These are phyloP conservation scores for human (Homo sapiens) DNA, from an alignment of 2,113 vertebrate species.

Conservation along the genomic window DNA sequence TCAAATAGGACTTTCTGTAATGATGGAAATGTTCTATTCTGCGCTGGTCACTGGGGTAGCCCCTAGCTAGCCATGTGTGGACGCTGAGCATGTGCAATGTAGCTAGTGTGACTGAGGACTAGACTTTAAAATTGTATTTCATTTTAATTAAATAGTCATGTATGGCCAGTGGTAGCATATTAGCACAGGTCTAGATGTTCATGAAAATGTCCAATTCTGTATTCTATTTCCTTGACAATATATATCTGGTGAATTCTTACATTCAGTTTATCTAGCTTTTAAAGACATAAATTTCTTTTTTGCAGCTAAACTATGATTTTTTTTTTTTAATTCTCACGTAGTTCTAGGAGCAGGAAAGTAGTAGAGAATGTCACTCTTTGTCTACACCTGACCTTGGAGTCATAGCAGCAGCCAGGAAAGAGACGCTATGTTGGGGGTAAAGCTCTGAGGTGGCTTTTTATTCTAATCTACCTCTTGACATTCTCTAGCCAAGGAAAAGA, in stretches of 20 bases:
- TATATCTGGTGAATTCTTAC: neutral
- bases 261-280: neutral
- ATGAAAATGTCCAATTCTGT: neutral
- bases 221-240: neutral
- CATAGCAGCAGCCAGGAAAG: neutral
- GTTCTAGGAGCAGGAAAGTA: neutral
- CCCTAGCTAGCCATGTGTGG: rapidly evolving
- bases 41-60: rapidly evolving
- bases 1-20: neutral
- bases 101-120: neutral
- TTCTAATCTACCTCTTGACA: neutral
- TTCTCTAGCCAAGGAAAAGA: neutral
- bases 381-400: neutral
- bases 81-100: neutral
- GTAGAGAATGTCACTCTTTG: neutral
- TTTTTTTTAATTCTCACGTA: neutral
- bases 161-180: neutral
- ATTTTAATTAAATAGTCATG: neutral
- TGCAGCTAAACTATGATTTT: neutral
- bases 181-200: neutral
- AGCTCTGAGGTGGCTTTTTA: neutral
- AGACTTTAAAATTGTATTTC: neutral
- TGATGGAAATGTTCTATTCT: neutral
- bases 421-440: neutral
- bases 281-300: neutral